Percentiles rank a stretch among this genome's conserved stretches.
Evolutionary conservation across 2,797 vertebrate species (phyloP).

Genomic region (Discoglossus pictus): DNA sequence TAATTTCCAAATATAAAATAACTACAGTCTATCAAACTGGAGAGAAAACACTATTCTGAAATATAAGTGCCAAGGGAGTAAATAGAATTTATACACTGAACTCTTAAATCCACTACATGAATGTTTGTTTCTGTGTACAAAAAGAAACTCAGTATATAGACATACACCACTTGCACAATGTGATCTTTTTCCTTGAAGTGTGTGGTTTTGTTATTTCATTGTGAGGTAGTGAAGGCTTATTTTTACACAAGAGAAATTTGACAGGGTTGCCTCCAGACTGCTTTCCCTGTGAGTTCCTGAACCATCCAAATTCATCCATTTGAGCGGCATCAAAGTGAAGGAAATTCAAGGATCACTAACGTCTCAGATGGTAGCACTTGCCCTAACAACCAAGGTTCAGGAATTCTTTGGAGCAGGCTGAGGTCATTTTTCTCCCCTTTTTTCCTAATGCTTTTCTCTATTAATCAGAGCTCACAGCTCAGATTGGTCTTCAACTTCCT

Average conservation of each 20-base stretch:
- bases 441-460: conserved; percentile 98
- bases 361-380: conserved; percentile 91
- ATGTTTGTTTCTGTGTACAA: not conserved
- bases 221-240: conserved; percentile 72
- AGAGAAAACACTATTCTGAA: too few species aligned
- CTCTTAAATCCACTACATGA: too few species aligned
- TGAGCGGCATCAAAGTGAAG: conserved; percentile 93
- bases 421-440: conserved; percentile 89
- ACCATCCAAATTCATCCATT: conserved; percentile 82
- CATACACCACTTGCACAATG: conserved; percentile 56
- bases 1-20: too few species aligned
- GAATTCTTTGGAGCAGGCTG: conserved; percentile 94
- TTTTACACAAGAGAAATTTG: conserved; percentile 77
- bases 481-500: conserved; percentile 99
- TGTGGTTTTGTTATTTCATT: conserved; percentile 71
- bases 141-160: conserved; percentile 49
- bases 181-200: conserved; percentile 63
- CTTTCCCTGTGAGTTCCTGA: conserved; percentile 80
- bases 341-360: conserved; percentile 93
- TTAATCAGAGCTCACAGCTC: conserved; percentile 99
- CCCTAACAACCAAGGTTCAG: conserved; percentile 96
- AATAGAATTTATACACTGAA: too few species aligned
- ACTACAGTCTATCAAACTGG: too few species aligned
- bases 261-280: conserved; percentile 83
- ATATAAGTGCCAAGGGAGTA: too few species aligned